Evolutionary conservation across 2,797 vertebrate species (phyloP), one percentile per base, ranked within the genome.

Genomic region (Myotis vivesi): DNA sequence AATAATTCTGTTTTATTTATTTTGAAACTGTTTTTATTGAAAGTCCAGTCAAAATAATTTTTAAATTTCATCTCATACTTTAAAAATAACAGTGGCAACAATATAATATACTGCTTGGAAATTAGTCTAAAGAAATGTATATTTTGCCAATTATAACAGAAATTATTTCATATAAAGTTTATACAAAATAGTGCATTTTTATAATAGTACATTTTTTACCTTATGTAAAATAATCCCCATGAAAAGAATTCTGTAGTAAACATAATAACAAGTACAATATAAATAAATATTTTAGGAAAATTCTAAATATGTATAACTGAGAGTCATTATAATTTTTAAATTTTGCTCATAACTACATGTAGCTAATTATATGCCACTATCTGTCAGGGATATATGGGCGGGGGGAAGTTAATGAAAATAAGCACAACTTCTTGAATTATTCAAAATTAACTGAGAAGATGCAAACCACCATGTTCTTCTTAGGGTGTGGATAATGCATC

Each of bases 401-500:
- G 19, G 73, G 53, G 64, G 85, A 53, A 49, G 25, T 36, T 84
- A 89, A 68, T 88, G 53, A 91, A 96, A 95, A 90, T 73, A 81
- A 95, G 59, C 28, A 91, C 3, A 90, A n/a, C 1, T 87, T 75
- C 57, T 91, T 95, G 82, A 7, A 87, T 95, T 96, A 97, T 97
- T 97, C 81, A 85, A 38, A 97, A 98, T 95, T 94, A 96, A 91
- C 94, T 95, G 81, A 92, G 93, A 94, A 95, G 91, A 95, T 93
- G 89, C 8, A 89, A 81, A 22, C 6, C 69, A 20, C 72, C 0
- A 0, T 87, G 44, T 95, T 69, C 41, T 75, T 97, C 85, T 49
- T 15, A 94, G 17, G 23, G 23, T 94, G 33, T 69, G 46, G 80
- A 66, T 94, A 96, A 96, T 96, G 62, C 30, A 93, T 85, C 79